Percentiles rank a stretch among this genome's conserved stretches.
Conservation (phyloP, 2,888 invertebrate genomes). For the Diploptera punctata region DNA sequence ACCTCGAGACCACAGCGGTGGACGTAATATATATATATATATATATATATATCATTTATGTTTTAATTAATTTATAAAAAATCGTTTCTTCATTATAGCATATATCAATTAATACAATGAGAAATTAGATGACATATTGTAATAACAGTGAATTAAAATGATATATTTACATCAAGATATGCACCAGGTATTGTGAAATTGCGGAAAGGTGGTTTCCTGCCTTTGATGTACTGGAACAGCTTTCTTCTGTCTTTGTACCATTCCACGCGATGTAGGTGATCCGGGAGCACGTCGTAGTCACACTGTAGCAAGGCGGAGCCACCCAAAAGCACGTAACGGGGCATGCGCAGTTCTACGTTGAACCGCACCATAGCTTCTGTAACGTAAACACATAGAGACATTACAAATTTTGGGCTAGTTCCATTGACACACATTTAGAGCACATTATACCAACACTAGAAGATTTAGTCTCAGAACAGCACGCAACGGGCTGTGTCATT, state of each 20-base stretch:
- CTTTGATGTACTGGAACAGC: constrained; percentile 82
- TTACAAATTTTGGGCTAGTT: no score
- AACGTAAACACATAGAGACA: no score
- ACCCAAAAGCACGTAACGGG: constrained; percentile 75
- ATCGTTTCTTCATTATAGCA: not conserved
- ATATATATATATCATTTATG: no score
- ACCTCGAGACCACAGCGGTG: no score
- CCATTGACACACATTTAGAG: no score
- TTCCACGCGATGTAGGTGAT: constrained; percentile 80
- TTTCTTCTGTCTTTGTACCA: constrained; percentile 73
- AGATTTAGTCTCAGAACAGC: no score
- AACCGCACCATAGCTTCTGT: constrained; percentile 48
- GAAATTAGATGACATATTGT: not conserved
- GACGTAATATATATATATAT: no score
- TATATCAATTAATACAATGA: not conserved
- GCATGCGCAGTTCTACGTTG: constrained; percentile 70
- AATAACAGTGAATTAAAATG: not conserved
- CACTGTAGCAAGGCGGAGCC: constrained; percentile 75
- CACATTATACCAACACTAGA: no score
- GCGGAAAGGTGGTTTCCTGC: constrained; percentile 75
- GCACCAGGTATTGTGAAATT: constrained; percentile 59
- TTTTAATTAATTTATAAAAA: no score
- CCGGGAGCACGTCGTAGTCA: constrained; percentile 75
- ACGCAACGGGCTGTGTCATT: no score
- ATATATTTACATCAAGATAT: constrained; percentile 69